Evolutionary conservation across 2,888 invertebrate genomes (phyloP), one percentile per base, ranked within the genome.

Genomic region (Heliconius sara): DNA sequence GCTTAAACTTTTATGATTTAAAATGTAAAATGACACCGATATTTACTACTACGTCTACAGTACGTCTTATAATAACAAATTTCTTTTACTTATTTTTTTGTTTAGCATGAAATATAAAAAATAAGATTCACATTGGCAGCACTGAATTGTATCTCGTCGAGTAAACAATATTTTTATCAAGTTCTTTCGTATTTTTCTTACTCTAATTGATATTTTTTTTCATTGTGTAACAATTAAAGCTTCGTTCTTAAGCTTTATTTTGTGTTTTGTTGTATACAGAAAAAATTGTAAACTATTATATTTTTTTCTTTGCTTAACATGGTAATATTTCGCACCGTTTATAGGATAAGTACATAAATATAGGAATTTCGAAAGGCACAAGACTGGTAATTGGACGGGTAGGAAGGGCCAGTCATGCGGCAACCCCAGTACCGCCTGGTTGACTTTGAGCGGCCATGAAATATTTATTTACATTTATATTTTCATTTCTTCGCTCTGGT

Each of bases 371-470:
- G 78, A 78, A 39, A 65, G 70, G 74, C 76, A 70, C 79, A 70
- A 80, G 77, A 47, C 43, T 78, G 81, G 77, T 76, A 79, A 79
- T 79, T 78, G 79, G 78, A 77, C n/a, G 76, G 63, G 83, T 84
- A 78, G 63, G 34, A 70, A 74, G 82, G 81, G 75, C 83, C 86
- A 87, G 85, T 79, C 84, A 84, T 84, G 84, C 86, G 85, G 84
- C 78, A 84, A 85, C 80, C 83, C 80, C 82, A 79, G 68, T 77
- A 81, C 66, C 80, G 82, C 82, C 80, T 83, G 83, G 83, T 82
- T 84, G 84, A 81, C 80, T 83, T 83, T 81, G 85, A 85, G 84
- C 85, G 86, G 89, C 86, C 88, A n/a, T n/a, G n/a, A n/a, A n/a
- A n/a, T n/a, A n/a, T n/a, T n/a, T n/a, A n/a, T n/a, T n/a, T n/a